These are phyloP conservation scores for Herminia tarsipennalis DNA, from an alignment of 2,888 invertebrate genomes.

Conservation along the genomic window DNA sequence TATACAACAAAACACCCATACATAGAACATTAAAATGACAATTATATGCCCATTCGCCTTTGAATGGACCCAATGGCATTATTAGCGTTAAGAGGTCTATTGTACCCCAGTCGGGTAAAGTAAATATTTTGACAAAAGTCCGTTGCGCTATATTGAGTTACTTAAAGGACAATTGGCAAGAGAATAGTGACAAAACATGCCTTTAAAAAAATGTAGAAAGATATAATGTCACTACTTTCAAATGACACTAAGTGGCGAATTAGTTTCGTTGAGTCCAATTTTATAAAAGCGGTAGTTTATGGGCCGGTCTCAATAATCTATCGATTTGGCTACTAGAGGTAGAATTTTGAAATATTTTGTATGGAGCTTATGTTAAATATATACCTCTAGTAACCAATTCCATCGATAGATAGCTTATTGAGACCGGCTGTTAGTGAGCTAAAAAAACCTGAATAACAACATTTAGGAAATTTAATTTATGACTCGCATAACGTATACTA, in stretches of 20 bases:
- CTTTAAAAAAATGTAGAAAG: conserved; percentile 51
- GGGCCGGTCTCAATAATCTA: too few species aligned
- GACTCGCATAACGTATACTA: too few species aligned
- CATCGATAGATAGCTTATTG: too few species aligned
- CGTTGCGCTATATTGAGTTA: conserved; percentile 79
- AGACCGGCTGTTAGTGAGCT: too few species aligned
- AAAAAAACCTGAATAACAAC: too few species aligned
- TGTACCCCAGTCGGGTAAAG: conserved; percentile 69
- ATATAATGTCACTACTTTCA: conserved; percentile 32
- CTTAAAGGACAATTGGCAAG: conserved; percentile 70
- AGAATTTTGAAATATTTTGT: too few species aligned
- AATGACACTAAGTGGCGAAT: conserved; percentile 1
- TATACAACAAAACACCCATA: conserved; percentile 56
- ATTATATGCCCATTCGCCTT: conserved; percentile 61
- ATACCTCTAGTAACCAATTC: too few species aligned
- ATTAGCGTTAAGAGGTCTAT: conserved; percentile 74
- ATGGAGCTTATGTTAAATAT: too few species aligned
- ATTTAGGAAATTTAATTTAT: too few species aligned
- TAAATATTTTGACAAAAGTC: conserved; percentile 84
- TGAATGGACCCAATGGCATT: conserved; percentile 71
- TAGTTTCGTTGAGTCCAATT: too few species aligned
- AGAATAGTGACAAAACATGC: conserved; percentile 56
- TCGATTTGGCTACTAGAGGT: too few species aligned
- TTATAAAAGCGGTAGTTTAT: too few species aligned
- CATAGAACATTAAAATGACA: conserved; percentile 75